Evolutionary conservation across 92 coral and sea anemone genomes (phyloP).

Genomic region (Meandrina meandrites): DNA sequence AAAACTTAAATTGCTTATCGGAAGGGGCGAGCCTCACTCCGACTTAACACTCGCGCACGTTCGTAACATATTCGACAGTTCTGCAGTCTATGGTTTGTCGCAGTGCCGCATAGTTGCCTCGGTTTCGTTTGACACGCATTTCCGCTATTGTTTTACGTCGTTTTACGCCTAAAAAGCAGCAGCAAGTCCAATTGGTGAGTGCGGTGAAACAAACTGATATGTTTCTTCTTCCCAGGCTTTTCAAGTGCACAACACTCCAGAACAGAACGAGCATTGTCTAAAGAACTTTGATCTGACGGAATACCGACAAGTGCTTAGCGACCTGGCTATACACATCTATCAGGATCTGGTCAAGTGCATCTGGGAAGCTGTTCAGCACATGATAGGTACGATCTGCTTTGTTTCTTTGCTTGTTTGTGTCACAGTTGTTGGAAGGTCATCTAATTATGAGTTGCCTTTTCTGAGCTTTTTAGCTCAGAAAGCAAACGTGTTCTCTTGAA

Average conservation of each 20-base stretch:
- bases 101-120: background rate
- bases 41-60: too few relatives aligned
- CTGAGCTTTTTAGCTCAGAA: background rate
- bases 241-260: conserved; percentile 96
- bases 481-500: too few relatives aligned
- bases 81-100: too few relatives aligned
- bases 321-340: conserved; percentile 91
- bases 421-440: too few relatives aligned
- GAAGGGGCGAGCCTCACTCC: too few relatives aligned
- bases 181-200: background rate
- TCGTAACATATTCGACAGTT: too few relatives aligned
- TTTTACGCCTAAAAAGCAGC: background rate
- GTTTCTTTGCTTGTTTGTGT: too few relatives aligned
- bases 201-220: background rate
- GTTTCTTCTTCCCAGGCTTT: conserved; percentile 70
- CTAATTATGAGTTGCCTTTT: background rate
- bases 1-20: too few relatives aligned
- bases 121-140: background rate
- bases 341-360: conserved; percentile 91
- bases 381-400: conserved; percentile 82
- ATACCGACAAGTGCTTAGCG: conserved; percentile 91
- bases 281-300: conserved; percentile 98
- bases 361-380: conserved; percentile 79
- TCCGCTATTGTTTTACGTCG: too few relatives aligned
- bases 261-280: conserved; percentile 95